These are phyloP conservation scores for Trematomus bernacchii DNA, from an alignment of 2,797 vertebrate genomes.

Conservation along the genomic window DNA sequence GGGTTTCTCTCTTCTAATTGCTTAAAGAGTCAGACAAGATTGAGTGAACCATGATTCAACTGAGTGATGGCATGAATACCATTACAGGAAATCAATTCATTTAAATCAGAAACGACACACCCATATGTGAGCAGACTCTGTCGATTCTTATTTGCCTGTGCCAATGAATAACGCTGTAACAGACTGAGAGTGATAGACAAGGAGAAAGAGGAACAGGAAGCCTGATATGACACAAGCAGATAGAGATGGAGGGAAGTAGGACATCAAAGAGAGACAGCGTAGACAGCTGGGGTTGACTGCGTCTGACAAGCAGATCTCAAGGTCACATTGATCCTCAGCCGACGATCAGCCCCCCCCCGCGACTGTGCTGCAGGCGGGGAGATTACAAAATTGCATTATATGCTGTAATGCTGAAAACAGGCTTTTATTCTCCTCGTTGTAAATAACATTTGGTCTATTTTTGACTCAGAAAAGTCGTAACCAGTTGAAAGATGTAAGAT, in stretches of 20 bases:
- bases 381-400: background rate
- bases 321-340: slow-evolving; percentile 76
- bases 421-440: background rate
- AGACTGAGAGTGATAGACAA: slow-evolving; percentile 21
- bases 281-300: slow-evolving; percentile 21
- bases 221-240: slow-evolving; percentile 11
- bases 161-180: slow-evolving; percentile 27
- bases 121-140: background rate
- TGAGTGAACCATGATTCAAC: slow-evolving; percentile 34
- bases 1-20: background rate
- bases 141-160: slow-evolving; percentile 13
- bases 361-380: slow-evolving; percentile 16
- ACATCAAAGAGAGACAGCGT: slow-evolving; percentile 1
- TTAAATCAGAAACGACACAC: background rate
- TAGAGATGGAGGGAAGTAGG: slow-evolving; percentile 15
- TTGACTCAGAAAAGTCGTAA: background rate
- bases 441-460: background rate
- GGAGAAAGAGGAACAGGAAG: background rate
- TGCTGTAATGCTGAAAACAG: background rate
- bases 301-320: slow-evolving; percentile 68
- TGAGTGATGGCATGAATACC: slow-evolving; percentile 9
- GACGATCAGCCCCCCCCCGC: slow-evolving; percentile 25
- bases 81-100: slow-evolving; percentile 13
- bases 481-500: background rate
- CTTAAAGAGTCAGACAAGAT: background rate